Evolutionary conservation across 2,888 invertebrate species (phyloP), one percentile per base, ranked within the genome.

Genomic region (Campaea margaritaria): DNA sequence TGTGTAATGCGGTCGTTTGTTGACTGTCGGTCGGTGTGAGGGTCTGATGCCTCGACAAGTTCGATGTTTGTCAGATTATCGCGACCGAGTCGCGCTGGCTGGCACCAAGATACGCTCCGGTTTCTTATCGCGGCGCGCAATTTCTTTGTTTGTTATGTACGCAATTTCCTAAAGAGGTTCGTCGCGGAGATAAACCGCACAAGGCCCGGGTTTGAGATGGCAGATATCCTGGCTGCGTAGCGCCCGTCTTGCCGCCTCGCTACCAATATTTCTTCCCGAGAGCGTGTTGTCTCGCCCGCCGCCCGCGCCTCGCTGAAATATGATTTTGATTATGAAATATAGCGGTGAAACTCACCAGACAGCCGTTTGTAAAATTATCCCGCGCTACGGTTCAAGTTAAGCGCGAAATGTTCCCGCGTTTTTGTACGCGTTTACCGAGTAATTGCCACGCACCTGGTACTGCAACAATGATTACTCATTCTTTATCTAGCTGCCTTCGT

Each of bases 101-200:
- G 34, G 13, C n/a, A 41, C 49, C 48, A 75, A 75, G 83, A 84
- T 83, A 83, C 80, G 80, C 78, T 79, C 72, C 74, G 79, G 72
- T 78, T 75, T 75, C 81, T 86, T 89, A 89, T 89, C 87, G 79
- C 66, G 76, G 75, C 79, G 78, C 79, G 86, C 83, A 84, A 86
- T 90, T 85, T 86, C 87, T 88, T 89, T 90, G 89, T 91, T 87
- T 86, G 86, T 80, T 73, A 79, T 82, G 82, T 85, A 85, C 87
- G 86, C 87, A 86, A 88, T 88, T 87, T 87, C 87, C 85, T 79
- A 85, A 85, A 86, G 81, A 82, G 85, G 74, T 75, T 78, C 74
- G 71, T 74, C 65, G 63, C 60, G 68, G 76, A 85, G 86, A 89
- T 87, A 88, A 88, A 83, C 80, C 81, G 74, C 76, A 74, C 78